Evolutionary conservation across 2,113 vertebrate genomes (phyloP), one percentile per base, ranked within the genome.

Genomic region (Pseudolaguvia tuberculata): DNA sequence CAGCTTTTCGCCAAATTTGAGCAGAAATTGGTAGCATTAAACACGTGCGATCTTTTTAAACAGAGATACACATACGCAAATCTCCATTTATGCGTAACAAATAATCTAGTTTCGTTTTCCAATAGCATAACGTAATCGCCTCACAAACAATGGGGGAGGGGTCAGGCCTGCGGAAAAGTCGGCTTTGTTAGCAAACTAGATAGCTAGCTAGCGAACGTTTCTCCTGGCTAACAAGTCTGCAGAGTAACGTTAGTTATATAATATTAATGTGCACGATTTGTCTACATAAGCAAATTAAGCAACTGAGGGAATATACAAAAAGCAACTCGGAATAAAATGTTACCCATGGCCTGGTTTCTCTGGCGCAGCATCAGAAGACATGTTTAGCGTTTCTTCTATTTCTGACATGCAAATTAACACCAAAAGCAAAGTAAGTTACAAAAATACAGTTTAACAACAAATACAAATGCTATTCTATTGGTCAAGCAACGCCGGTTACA

Each of bases 341-440:
- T 70, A 90, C 90, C 88, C 89, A 35, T 82, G 82, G 61, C 31
- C 82, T 63, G 45, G 52, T 47, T 84, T 85, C 72, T 89, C 88
- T 1, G 77, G 13, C 5, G 52, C 42, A 23, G 50, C 56, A 76
- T 91, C 89, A 81, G 70, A 82, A 17, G 90, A 89, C 90, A 91
- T 91, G 67, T 85, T 75, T 20, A 50, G 45, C 25, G 42, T 14
- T 53, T 50, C 29, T 20, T 65, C 3, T 61, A 56, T 47, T 56
- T 14, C 12, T 25, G 29, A 50, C 59, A 66, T 65, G 18, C 45
- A 55, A 65, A 10, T 14, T 25, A 63, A 20, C 9, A 23, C 17
- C 5, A 39, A 55, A 55, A 65, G 2, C 7, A 11, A 23, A 1
- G 3, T 15, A 17, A 0, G 15, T 13, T 31, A 21, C 10, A 17